Evolutionary conservation across 2,888 invertebrate genomes (phyloP).

Genomic region (Plebejus melissa): DNA sequence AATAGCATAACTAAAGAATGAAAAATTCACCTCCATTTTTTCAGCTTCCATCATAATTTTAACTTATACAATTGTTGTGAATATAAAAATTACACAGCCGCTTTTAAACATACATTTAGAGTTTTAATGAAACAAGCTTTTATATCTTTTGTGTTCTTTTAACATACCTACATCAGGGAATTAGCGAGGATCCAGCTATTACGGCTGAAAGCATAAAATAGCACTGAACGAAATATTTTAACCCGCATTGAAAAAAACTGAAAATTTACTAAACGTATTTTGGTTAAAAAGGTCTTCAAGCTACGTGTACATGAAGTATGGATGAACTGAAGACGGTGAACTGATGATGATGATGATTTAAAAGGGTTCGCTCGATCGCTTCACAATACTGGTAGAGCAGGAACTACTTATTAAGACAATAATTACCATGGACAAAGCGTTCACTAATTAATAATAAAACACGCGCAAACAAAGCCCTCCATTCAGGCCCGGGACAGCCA

Average conservation of each 20-base stretch:
- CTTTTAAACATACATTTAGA: slow-evolving; percentile 13
- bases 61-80: slow-evolving; percentile 21
- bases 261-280: neutral
- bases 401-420: slow-evolving; percentile 79
- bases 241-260: neutral
- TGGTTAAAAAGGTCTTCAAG: slow-evolving; percentile 33
- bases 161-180: slow-evolving; percentile 7
- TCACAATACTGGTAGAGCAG: slow-evolving; percentile 69
- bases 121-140: slow-evolving; percentile 7
- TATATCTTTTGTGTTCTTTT: slow-evolving; percentile 22
- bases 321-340: slow-evolving; percentile 56
- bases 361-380: slow-evolving; percentile 47
- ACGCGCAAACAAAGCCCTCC: slow-evolving; percentile 75
- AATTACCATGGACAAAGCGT: slow-evolving; percentile 77
- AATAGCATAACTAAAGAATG: neutral
- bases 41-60: neutral
- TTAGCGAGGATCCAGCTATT: neutral
- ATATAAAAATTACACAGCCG: slow-evolving; percentile 15
- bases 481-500: slow-evolving; percentile 73
- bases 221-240: slow-evolving; percentile 40
- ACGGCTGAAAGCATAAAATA: slow-evolving; percentile 30
- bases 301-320: slow-evolving; percentile 46
- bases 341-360: slow-evolving; percentile 49
- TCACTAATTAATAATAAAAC: slow-evolving; percentile 80
- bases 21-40: slow-evolving; percentile 12